phyloP scores from a whole-genome alignment of 2,888 invertebrate species.

The Andrena praecox region DNA sequence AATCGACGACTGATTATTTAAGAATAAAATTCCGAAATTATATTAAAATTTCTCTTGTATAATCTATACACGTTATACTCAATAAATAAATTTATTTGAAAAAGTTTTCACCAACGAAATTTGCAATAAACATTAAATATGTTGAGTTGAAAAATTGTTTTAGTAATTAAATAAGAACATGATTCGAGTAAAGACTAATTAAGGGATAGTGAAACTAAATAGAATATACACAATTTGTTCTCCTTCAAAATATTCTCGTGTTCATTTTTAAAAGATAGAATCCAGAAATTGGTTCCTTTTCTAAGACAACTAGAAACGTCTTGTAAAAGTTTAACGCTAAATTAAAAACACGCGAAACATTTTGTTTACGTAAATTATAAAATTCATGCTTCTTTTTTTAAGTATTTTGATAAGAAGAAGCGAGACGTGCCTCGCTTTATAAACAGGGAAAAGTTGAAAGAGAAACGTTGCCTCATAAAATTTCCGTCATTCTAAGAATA shows the following conservation, averaged over 20 bases:
- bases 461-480: conserved; percentile 34
- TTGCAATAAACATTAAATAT: too few species aligned
- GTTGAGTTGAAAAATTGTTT: neutral
- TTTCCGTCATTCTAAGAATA: conserved; percentile 47
- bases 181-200: too few species aligned
- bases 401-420: neutral
- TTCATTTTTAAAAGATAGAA: neutral
- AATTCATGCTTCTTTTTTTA: neutral
- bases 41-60: too few species aligned
- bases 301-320: neutral
- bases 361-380: neutral
- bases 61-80: too few species aligned
- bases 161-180: neutral
- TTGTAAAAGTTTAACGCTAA: neutral
- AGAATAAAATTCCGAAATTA: too few species aligned
- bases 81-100: too few species aligned
- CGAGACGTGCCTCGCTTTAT: neutral
- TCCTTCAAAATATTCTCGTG: too few species aligned
- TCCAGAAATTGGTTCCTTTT: neutral
- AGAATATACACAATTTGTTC: too few species aligned
- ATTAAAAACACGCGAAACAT: neutral
- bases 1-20: too few species aligned
- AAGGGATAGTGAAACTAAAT: too few species aligned
- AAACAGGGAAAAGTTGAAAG: neutral
- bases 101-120: too few species aligned